phyloP scores from a whole-genome alignment of 1,140 invertebrate genomes.

The Lordiphosa clarofinis region DNA sequence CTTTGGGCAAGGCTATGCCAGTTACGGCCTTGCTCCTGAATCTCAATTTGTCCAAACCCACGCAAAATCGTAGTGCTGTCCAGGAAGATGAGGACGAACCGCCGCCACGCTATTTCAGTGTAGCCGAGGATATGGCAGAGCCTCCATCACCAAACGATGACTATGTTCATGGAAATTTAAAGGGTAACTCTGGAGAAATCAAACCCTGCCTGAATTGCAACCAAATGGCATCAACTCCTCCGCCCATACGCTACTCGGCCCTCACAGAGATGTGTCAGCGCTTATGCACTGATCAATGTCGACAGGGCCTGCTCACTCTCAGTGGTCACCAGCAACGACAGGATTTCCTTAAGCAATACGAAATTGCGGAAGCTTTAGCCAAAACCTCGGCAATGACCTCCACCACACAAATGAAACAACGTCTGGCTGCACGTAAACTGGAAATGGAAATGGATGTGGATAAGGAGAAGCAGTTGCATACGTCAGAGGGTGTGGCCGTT shows the following conservation, averaged over 20 bases:
- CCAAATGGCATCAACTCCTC: conserved; percentile 22
- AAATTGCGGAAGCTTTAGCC: conserved; percentile 82
- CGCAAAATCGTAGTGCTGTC: conserved; percentile 19
- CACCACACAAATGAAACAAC: conserved; percentile 80
- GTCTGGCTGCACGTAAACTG: conserved; percentile 81
- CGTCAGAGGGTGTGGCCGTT: conserved; percentile 40
- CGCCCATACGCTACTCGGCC: conserved; percentile 21
- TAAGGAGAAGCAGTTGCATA: conserved; percentile 16
- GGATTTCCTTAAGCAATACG: conserved; percentile 81
- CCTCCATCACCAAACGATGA: conserved; percentile 41
- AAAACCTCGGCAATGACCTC: conserved; percentile 82
- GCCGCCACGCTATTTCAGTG: conserved; percentile 54
- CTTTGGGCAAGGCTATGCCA: conserved; percentile 75
- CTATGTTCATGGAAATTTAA: conserved; percentile 16
- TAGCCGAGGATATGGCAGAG: conserved; percentile 34
- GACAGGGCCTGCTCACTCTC: conserved; percentile 48
- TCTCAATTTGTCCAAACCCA: conserved; percentile 24
- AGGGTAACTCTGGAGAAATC: conserved; percentile 22
- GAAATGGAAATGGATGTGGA: conserved; percentile 80
- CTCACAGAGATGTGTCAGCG: conserved; percentile 72
- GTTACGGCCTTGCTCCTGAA: conserved; percentile 68
- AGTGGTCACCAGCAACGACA: conserved; percentile 57
- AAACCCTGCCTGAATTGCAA: conserved; percentile 60
- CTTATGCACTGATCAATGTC: conserved; percentile 61
- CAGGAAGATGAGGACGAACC: conserved; percentile 44